Evolutionary conservation across 1,140 invertebrate species (phyloP).

Genomic region (Rhynchophorus ferrugineus): DNA sequence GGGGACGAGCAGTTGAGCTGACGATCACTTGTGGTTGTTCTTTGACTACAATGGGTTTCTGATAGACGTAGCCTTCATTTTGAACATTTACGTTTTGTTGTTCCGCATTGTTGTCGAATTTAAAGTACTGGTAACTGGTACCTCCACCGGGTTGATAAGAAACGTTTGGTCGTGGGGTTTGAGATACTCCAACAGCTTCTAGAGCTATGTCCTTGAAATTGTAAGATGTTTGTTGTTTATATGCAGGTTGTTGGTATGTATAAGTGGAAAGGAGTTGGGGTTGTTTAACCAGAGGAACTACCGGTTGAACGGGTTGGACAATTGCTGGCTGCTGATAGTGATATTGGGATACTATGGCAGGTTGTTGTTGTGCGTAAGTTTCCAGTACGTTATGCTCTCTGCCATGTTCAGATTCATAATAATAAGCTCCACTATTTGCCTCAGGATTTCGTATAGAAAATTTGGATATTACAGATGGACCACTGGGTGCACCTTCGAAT

Average conservation of each 20-base stretch:
- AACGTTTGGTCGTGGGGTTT: background rate
- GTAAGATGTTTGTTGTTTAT: slow-evolving; percentile 9
- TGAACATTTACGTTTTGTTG: background rate
- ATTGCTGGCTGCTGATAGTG: slow-evolving; percentile 3
- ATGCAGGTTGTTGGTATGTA: slow-evolving; percentile 1
- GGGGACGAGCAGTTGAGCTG: background rate
- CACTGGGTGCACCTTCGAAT: slow-evolving; percentile 37
- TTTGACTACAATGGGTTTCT: slow-evolving; percentile 41
- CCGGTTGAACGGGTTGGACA: background rate
- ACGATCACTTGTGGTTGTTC: slow-evolving; percentile 28
- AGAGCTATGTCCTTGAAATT: slow-evolving; percentile 14
- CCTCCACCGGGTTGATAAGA: background rate
- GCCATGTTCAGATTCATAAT: background rate
- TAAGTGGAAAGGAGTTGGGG: slow-evolving; percentile 11
- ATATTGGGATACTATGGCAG: background rate
- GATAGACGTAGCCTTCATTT: slow-evolving; percentile 39
- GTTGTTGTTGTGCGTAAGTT: slow-evolving; percentile 4
- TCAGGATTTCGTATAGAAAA: slow-evolving; percentile 5
- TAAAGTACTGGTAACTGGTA: slow-evolving; percentile 2
- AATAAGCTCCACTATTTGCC: background rate
- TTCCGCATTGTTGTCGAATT: slow-evolving; percentile 2
- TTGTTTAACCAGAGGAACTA: slow-evolving; percentile 5
- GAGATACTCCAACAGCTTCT: slow-evolving; percentile 8
- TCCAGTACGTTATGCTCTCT: background rate
- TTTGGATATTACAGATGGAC: background rate